Conservation (phyloP, 1,140 invertebrate species). For the Leptonema lineaticorne region DNA sequence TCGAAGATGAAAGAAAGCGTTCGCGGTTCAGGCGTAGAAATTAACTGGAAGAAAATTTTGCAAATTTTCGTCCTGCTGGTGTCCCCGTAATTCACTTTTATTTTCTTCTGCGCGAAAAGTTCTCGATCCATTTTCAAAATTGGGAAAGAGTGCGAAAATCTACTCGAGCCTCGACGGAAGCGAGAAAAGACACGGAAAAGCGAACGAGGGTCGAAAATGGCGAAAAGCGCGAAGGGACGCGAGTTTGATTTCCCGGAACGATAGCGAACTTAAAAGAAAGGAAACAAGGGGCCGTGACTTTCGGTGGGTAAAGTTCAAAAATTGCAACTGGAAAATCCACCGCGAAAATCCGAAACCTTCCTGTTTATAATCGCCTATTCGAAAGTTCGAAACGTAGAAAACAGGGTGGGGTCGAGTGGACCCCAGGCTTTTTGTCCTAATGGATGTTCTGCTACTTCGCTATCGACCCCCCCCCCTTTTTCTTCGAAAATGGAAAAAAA, state of each 20-base stretch:
- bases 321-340: constrained; percentile 9
- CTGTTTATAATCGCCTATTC: constrained; percentile 20
- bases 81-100: constrained; percentile 25
- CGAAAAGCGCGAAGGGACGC: not conserved
- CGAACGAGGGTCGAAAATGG: no score
- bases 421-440: no score
- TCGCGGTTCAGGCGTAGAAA: no score
- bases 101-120: constrained; percentile 21
- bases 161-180: no score
- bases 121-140: constrained; percentile 24
- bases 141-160: not conserved
- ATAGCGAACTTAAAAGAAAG: no score
- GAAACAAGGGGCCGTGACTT: constrained; percentile 16
- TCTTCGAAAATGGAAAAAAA: no score
- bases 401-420: no score
- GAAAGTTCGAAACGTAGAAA: not conserved
- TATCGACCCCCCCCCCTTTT: no score
- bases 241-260: constrained; percentile 21
- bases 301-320: not conserved
- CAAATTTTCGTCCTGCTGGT: not conserved
- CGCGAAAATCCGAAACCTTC: not conserved
- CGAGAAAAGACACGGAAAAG: no score
- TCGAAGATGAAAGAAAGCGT: no score
- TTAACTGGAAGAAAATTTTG: constrained; percentile 4
- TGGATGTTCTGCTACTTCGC: no score